Conservation (phyloP, 1,140 invertebrate species). For the Heterodera schachtii region DNA sequence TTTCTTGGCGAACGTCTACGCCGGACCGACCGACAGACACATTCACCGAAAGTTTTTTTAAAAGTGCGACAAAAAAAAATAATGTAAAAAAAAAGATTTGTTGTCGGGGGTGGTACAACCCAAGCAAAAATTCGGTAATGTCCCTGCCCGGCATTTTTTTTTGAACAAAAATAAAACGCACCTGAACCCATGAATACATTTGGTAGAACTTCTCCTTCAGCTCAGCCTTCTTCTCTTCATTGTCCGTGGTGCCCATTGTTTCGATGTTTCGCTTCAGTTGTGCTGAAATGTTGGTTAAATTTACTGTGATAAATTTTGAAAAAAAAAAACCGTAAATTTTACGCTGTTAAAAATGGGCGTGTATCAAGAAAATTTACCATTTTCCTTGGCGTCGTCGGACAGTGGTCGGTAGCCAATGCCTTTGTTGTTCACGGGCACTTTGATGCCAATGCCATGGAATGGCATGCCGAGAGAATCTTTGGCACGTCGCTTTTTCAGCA, state of each 20-base stretch:
- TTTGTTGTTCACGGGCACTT: slow-evolving; percentile 16
- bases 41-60: no score
- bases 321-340: no score
- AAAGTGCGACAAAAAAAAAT: no score
- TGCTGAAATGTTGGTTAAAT: slow-evolving; percentile 12
- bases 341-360: no score
- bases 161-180: neutral
- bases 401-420: slow-evolving; percentile 38
- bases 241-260: slow-evolving; percentile 31
- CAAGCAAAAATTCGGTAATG: no score
- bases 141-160: no score
- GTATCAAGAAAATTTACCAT: no score
- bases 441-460: slow-evolving; percentile 37
- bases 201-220: slow-evolving; percentile 29
- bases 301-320: no score
- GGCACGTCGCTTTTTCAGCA: neutral
- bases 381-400: slow-evolving; percentile 23
- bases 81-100: no score
- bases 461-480: slow-evolving; percentile 20
- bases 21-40: no score
- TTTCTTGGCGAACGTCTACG: no score
- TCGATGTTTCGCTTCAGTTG: slow-evolving; percentile 36
- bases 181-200: slow-evolving; percentile 37
- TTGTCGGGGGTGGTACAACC: no score
- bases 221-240: slow-evolving; percentile 20